Evolutionary conservation across 2,888 invertebrate species (phyloP).

Genomic region (Torymus tubicola): DNA sequence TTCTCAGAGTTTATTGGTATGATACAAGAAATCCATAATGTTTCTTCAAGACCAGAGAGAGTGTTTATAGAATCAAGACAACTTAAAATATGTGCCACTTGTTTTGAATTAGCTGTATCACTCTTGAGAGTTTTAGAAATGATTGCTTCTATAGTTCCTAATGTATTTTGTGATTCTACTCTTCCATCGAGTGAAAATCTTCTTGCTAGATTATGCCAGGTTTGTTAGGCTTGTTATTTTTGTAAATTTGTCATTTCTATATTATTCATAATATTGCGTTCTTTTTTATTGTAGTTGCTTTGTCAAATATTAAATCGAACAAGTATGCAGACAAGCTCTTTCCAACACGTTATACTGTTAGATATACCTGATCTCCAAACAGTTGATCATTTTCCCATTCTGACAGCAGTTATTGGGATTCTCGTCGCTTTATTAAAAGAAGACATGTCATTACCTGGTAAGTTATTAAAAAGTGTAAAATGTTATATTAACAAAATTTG

Average conservation of each 20-base stretch:
- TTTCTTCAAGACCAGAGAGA: constrained; percentile 79
- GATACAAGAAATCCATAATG: constrained; percentile 87
- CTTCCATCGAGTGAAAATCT: constrained; percentile 85
- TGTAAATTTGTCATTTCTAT: constrained; percentile 26
- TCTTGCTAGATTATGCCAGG: constrained; percentile 84
- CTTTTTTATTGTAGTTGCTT: constrained; percentile 79
- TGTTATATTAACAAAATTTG: neutral
- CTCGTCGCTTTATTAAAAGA: constrained; percentile 79
- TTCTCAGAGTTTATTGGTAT: constrained; percentile 92
- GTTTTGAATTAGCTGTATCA: constrained; percentile 88
- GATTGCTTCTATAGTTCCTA: constrained; percentile 83
- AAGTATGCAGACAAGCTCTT: constrained; percentile 84
- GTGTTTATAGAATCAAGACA: constrained; percentile 85
- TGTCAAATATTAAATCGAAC: constrained; percentile 89
- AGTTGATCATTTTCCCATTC: constrained; percentile 83
- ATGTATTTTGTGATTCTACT: constrained; percentile 81
- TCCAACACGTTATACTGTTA: constrained; percentile 81
- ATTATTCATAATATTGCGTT: constrained; percentile 16
- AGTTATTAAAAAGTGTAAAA: neutral
- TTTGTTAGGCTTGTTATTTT: constrained; percentile 61
- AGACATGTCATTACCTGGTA: constrained; percentile 73
- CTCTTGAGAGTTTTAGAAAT: constrained; percentile 88
- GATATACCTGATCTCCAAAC: constrained; percentile 82
- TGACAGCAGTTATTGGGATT: constrained; percentile 83
- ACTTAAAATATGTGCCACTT: constrained; percentile 88